Conservation (phyloP, 2,113 vertebrate genomes). For the Rhinopomastus cyanomelas region DNA sequence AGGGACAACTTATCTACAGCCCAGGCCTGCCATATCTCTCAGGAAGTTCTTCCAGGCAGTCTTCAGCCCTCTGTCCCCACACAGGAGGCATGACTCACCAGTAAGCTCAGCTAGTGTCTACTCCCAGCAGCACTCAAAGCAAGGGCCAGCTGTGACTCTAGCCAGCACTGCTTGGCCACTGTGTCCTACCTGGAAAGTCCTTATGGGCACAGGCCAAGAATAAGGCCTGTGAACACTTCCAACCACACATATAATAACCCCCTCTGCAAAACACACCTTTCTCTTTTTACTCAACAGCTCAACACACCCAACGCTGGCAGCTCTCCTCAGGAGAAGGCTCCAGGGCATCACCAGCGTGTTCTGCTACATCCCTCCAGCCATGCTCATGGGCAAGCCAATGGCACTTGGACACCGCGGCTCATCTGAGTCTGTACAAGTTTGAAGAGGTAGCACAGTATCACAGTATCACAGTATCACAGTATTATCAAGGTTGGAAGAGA, state of each 20-base stretch:
- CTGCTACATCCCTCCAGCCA: not conserved
- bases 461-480: no score
- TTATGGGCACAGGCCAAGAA: not conserved
- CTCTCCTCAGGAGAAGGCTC: not conserved
- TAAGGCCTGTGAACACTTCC: not conserved
- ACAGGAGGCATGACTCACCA: not conserved
- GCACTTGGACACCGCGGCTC: not conserved
- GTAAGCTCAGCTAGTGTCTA: accelerated
- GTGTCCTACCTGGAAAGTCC: accelerated
- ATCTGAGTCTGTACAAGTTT: not conserved
- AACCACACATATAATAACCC: accelerated
- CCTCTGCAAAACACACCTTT: not conserved
- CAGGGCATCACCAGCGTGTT: not conserved
- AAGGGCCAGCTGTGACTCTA: accelerated
- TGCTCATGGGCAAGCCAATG: not conserved
- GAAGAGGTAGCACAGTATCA: not conserved
- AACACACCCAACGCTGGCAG: not conserved
- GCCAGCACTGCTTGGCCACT: not conserved
- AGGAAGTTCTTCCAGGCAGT: not conserved
- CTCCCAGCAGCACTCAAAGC: not conserved
- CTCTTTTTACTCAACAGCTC: not conserved
- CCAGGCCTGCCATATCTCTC: not conserved
- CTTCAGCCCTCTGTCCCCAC: accelerated
- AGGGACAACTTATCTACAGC: not conserved
- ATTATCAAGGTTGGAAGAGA: no score